phyloP scores from a whole-genome alignment of 2,113 vertebrate genomes.

The Austrofundulus limnaeus region DNA sequence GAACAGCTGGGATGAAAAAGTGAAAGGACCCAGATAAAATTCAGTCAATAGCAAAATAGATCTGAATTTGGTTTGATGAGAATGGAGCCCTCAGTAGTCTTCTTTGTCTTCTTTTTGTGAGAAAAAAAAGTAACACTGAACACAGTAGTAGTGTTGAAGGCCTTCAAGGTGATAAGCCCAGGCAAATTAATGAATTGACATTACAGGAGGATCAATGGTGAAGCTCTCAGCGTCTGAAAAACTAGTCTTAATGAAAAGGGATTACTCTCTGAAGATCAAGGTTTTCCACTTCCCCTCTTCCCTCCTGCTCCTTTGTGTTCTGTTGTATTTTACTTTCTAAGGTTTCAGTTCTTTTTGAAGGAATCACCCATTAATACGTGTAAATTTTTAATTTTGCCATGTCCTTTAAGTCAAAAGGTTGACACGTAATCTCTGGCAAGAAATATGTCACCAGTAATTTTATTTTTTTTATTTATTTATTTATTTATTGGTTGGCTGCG shows the following conservation, averaged over 20 bases:
- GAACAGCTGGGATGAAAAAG: constrained; percentile 31
- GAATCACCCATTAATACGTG: constrained; percentile 25
- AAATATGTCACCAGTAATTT: constrained; percentile 5
- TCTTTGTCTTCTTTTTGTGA: constrained; percentile 2
- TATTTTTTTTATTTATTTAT: too few species aligned
- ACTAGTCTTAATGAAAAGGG: constrained; percentile 74
- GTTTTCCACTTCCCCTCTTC: constrained; percentile 46
- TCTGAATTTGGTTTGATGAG: constrained; percentile 29
- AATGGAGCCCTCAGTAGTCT: constrained; percentile 2
- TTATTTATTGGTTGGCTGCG: too few species aligned
- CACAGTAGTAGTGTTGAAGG: constrained; percentile 17
- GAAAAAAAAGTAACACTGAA: constrained; percentile 22
- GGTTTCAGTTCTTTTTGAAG: background rate
- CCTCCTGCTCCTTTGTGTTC: constrained; percentile 35
- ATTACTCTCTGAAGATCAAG: constrained; percentile 77
- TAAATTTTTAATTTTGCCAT: constrained; percentile 14
- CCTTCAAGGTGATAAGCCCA: constrained; percentile 58
- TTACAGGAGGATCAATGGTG: constrained; percentile 75
- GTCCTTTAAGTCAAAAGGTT: constrained; percentile 5
- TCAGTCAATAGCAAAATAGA: constrained; percentile 23
- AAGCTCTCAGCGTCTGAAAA: constrained; percentile 66
- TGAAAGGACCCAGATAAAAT: constrained; percentile 28
- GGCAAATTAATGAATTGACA: constrained; percentile 74
- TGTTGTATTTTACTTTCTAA: constrained; percentile 12
- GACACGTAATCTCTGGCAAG: background rate